phyloP scores from a whole-genome alignment of 2,113 vertebrate genomes.

The Taurulus bubalis region DNA sequence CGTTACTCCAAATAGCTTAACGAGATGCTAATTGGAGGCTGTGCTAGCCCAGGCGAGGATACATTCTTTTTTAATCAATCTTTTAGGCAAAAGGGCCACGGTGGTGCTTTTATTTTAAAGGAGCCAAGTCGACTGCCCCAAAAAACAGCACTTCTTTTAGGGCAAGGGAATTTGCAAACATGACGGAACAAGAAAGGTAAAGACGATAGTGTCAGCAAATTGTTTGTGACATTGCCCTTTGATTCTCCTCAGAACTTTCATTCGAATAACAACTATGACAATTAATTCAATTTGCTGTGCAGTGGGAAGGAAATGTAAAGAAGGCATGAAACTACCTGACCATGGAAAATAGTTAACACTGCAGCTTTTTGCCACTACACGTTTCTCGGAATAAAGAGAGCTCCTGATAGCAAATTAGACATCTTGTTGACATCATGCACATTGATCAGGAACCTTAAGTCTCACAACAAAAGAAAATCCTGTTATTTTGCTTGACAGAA shows the following conservation, averaged over 20 bases:
- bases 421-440: slow-evolving; percentile 28
- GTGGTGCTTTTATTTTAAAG: slow-evolving; percentile 50
- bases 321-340: not conserved
- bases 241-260: slow-evolving; percentile 38
- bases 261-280: slow-evolving; percentile 37
- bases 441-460: slow-evolving; percentile 42
- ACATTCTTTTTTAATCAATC: slow-evolving; percentile 66
- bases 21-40: slow-evolving; percentile 79
- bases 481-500: slow-evolving; percentile 25
- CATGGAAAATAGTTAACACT: not conserved
- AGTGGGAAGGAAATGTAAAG: slow-evolving; percentile 8
- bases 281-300: slow-evolving; percentile 21
- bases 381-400: slow-evolving; percentile 20
- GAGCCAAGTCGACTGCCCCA: slow-evolving; percentile 20
- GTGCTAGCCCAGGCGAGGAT: slow-evolving; percentile 70
- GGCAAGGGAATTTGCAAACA: slow-evolving; percentile 61
- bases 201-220: slow-evolving; percentile 53
- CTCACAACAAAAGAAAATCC: slow-evolving; percentile 39
- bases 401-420: not conserved
- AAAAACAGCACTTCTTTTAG: slow-evolving; percentile 44
- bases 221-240: slow-evolving; percentile 47
- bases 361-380: not conserved
- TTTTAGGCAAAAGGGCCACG: slow-evolving; percentile 62
- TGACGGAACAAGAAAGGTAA: slow-evolving; percentile 62
- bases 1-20: slow-evolving; percentile 78